A percentile compares a stretch with the other conserved stretches of the same genome.
Evolutionary conservation across 2,888 invertebrate species (phyloP).

Genomic region (Agrypnus murinus): DNA sequence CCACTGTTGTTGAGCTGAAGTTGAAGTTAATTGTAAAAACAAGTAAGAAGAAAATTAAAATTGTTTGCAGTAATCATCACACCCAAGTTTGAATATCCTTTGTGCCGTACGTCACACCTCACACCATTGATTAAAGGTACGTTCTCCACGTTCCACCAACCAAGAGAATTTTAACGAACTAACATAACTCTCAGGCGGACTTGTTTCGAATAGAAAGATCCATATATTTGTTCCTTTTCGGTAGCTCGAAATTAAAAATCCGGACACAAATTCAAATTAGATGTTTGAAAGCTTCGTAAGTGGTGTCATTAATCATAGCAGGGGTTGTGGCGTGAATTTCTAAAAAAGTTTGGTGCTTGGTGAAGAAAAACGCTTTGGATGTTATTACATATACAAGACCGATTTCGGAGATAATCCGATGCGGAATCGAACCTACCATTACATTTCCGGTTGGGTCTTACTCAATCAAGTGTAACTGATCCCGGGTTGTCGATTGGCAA

Average conservation of each 20-base stretch:
- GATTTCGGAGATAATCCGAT: conserved; percentile 36
- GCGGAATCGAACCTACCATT: conserved; percentile 38
- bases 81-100: conserved; percentile 10
- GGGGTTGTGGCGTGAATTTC: conserved; percentile 38
- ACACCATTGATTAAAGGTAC: conserved; percentile 21
- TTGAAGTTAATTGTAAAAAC: conserved; percentile 2
- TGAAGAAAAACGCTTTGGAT: conserved; percentile 3
- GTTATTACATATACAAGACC: conserved; percentile 16
- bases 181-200: conserved; percentile 24
- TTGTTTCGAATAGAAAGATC: conserved; percentile 26
- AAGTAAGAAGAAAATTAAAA: neutral
- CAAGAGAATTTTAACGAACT: conserved; percentile 11
- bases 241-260: conserved; percentile 41
- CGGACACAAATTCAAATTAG: conserved; percentile 44
- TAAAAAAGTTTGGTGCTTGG: conserved; percentile 31
- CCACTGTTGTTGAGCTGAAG: neutral
- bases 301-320: conserved; percentile 40
- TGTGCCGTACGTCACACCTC: neutral
- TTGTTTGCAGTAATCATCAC: conserved; percentile 10
- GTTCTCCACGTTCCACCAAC: neutral
- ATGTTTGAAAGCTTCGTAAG: conserved; percentile 42
- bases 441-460: conserved; percentile 42
- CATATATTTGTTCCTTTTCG: conserved; percentile 11
- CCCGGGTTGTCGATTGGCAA: conserved; percentile 44
- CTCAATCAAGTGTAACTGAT: conserved; percentile 36